A percentile compares a stretch with the other conserved stretches of the same genome.
Conservation (phyloP, 2,888 invertebrate species). For the Plebejus argus region DNA sequence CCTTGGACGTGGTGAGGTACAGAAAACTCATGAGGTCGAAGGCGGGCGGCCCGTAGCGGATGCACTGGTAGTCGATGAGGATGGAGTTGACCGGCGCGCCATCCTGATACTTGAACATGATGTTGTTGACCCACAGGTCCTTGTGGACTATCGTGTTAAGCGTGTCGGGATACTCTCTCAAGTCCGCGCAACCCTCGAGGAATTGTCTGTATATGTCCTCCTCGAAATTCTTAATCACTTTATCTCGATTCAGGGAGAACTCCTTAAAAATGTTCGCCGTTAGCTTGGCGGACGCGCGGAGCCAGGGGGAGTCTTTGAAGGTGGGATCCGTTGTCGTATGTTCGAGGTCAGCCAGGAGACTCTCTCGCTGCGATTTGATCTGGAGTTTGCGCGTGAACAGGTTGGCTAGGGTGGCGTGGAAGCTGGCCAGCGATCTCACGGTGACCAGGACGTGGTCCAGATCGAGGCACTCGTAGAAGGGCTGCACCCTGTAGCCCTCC, state of each 20-base stretch:
- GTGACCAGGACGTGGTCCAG: constrained; percentile 52
- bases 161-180: constrained; percentile 52
- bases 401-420: constrained; percentile 64
- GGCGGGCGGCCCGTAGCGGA: constrained; percentile 63
- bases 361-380: constrained; percentile 43
- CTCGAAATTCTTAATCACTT: constrained; percentile 49
- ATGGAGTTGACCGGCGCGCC: constrained; percentile 54
- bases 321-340: constrained; percentile 53
- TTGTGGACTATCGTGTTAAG: constrained; percentile 65
- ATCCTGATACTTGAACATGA: constrained; percentile 61
- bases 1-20: constrained; percentile 56
- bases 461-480: constrained; percentile 51
- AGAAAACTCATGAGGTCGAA: constrained; percentile 62
- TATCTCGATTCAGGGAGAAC: constrained; percentile 53
- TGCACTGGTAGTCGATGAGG: constrained; percentile 64
- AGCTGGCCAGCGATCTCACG: constrained; percentile 55
- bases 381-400: constrained; percentile 52
- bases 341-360: constrained; percentile 50
- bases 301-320: constrained; percentile 56
- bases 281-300: constrained; percentile 58
- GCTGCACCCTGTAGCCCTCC: constrained; percentile 54
- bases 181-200: constrained; percentile 53
- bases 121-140: constrained; percentile 68
- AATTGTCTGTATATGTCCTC: constrained; percentile 48
- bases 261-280: constrained; percentile 52